phyloP scores from a whole-genome alignment of 2,888 invertebrate species.

The Furcula furcula region DNA sequence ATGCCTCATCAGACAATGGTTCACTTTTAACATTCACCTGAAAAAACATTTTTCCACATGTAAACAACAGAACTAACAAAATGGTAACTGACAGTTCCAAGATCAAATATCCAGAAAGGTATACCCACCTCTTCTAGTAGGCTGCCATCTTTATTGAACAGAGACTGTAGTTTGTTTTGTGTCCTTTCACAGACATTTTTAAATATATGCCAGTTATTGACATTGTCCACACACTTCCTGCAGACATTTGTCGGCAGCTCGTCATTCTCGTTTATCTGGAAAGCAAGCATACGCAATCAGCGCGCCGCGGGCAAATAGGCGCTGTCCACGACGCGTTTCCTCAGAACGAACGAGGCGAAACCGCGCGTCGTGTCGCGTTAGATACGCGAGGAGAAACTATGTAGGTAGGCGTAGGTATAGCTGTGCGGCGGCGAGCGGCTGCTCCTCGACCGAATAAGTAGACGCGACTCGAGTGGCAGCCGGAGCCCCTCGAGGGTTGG shows the following conservation, averaged over 20 bases:
- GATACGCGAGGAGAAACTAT: constrained; percentile 76
- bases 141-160: constrained; percentile 78
- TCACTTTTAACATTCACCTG: constrained; percentile 82
- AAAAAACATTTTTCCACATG: constrained; percentile 58
- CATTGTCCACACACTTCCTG: constrained; percentile 82
- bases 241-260: constrained; percentile 85
- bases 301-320: constrained; percentile 61
- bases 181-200: constrained; percentile 84
- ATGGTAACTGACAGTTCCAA: constrained; percentile 51
- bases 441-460: constrained; percentile 79
- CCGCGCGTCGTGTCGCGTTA: constrained; percentile 70
- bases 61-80: constrained; percentile 40
- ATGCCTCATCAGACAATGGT: constrained; percentile 76
- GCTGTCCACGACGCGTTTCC: constrained; percentile 64
- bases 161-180: constrained; percentile 84
- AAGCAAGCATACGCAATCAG: constrained; percentile 73
- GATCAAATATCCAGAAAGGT: constrained; percentile 52
- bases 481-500: constrained; percentile 80
- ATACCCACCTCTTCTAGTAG: constrained; percentile 77
- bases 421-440: constrained; percentile 64
- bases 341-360: constrained; percentile 71
- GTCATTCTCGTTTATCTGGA: constrained; percentile 84
- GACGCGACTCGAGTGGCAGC: constrained; percentile 78
- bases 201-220: constrained; percentile 85
- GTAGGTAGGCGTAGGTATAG: constrained; percentile 78